These are phyloP conservation scores for Noctilio leporinus DNA, from an alignment of 2,113 vertebrate species.

Conservation along the genomic window DNA sequence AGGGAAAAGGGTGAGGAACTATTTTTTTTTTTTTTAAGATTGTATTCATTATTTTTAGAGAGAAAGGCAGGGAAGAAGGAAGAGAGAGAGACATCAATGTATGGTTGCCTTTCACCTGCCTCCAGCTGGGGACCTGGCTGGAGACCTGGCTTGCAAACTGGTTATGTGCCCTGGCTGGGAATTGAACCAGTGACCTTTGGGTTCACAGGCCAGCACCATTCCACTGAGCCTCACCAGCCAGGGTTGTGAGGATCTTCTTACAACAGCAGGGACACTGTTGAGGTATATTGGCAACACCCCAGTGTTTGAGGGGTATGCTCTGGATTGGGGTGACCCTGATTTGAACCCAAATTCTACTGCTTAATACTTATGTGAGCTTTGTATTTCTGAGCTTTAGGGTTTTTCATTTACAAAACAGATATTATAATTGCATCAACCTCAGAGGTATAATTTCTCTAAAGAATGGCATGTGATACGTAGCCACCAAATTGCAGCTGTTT, in stretches of 20 bases:
- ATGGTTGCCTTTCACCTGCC: too few relatives aligned
- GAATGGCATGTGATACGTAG: background rate
- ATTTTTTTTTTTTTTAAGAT: too few relatives aligned
- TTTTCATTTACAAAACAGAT: background rate
- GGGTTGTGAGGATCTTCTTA: background rate
- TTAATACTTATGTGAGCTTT: background rate
- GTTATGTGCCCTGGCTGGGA: too few relatives aligned
- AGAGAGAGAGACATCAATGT: too few relatives aligned
- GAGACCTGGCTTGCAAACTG: too few relatives aligned
- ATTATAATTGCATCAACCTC: background rate
- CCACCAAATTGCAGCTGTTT: background rate
- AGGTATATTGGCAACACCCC: background rate
- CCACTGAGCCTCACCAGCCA: too few relatives aligned
- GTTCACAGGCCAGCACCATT: too few relatives aligned
- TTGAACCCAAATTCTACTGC: background rate
- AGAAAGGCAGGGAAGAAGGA: too few relatives aligned
- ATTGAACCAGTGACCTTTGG: too few relatives aligned
- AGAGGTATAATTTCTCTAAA: background rate
- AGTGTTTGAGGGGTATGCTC: background rate
- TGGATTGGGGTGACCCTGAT: background rate
- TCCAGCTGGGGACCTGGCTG: too few relatives aligned
- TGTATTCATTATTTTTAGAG: too few relatives aligned
- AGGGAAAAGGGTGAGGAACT: too few relatives aligned
- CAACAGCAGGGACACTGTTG: background rate
- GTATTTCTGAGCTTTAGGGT: background rate